Conservation (phyloP, 2,113 vertebrate genomes). For the Euleptes europaea region DNA sequence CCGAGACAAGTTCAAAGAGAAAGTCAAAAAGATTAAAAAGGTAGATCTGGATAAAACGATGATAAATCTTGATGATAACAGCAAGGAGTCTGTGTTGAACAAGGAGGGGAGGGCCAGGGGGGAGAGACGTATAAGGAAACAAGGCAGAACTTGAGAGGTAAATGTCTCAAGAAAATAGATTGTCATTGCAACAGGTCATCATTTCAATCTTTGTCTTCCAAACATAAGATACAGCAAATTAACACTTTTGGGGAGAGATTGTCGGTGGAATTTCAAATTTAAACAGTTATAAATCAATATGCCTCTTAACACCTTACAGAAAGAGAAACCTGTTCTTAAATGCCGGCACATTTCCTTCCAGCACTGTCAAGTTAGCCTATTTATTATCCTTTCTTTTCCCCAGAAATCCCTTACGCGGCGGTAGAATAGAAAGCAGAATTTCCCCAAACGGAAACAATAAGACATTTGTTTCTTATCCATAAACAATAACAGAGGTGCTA, state of each 20-base stretch:
- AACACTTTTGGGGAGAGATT: fast-evolving
- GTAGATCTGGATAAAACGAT: not conserved
- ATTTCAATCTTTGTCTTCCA: conserved; percentile 26
- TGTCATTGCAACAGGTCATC: not conserved
- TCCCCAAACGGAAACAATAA: not conserved
- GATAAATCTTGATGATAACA: not conserved
- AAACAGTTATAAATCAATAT: conserved; percentile 10
- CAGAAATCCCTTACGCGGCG: not conserved
- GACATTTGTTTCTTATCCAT: not conserved
- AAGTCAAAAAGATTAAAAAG: not conserved
- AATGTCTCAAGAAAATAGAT: not conserved
- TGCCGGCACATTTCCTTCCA: conserved; percentile 3
- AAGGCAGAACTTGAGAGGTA: not conserved
- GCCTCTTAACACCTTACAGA: not conserved
- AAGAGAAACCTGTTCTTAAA: conserved; percentile 5
- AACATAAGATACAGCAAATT: conserved; percentile 11
- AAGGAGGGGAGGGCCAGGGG: not conserved
- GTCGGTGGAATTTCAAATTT: conserved; percentile 8
- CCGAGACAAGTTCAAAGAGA: too few relatives aligned
- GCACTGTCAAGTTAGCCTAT: not conserved
- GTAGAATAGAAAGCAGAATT: not conserved
- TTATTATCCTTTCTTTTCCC: conserved; percentile 22
- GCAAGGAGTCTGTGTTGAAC: not conserved
- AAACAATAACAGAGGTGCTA: not conserved
- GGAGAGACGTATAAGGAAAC: not conserved